These are phyloP conservation scores for Magallana angulata DNA, from an alignment of 1,140 invertebrate species.

Conservation along the genomic window DNA sequence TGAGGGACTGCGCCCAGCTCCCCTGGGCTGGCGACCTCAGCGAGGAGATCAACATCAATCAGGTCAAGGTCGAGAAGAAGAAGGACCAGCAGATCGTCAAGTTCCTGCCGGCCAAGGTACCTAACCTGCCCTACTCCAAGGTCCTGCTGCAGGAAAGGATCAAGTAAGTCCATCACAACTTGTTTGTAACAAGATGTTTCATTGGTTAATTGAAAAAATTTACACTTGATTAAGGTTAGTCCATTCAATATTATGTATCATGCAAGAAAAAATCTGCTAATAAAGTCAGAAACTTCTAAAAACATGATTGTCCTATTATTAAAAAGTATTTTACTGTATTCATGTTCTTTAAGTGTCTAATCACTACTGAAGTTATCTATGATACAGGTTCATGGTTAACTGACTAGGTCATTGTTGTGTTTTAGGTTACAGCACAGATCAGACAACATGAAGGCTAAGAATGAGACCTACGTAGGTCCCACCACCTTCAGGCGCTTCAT, in stretches of 20 bases:
- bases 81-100: slow-evolving; percentile 77
- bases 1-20: slow-evolving; percentile 77
- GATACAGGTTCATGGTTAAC: no score
- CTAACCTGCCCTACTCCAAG: slow-evolving; percentile 78
- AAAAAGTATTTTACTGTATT: no score
- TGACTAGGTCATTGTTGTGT: not conserved
- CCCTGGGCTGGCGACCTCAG: slow-evolving; percentile 77
- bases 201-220: no score
- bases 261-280: no score
- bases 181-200: no score
- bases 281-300: no score
- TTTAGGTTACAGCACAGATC: slow-evolving; percentile 70
- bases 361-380: no score
- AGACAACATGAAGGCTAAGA: slow-evolving; percentile 64
- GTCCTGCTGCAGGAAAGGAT: slow-evolving; percentile 76
- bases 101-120: slow-evolving; percentile 66
- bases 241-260: no score
- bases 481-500: slow-evolving; percentile 76
- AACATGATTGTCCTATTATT: no score
- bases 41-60: slow-evolving; percentile 71
- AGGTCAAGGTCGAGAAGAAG: slow-evolving; percentile 74
- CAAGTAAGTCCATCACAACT: slow-evolving; percentile 65
- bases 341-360: no score
- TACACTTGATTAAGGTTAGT: no score
- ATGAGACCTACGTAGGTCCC: slow-evolving; percentile 77